These are phyloP conservation scores for Sinocyclocheilus maitianheensis DNA, from an alignment of 2,113 vertebrate species.

Conservation along the genomic window DNA sequence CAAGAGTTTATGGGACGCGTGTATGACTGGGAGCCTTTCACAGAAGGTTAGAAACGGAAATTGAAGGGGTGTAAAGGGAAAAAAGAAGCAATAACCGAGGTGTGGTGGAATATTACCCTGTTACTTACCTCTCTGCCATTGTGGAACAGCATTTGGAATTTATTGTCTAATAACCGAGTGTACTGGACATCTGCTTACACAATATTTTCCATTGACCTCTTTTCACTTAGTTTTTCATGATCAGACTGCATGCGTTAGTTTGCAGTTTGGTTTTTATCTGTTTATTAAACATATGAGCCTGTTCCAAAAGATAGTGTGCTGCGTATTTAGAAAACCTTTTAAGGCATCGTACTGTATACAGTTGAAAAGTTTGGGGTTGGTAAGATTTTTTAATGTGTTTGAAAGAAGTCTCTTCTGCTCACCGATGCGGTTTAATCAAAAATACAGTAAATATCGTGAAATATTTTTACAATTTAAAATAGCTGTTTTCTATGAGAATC, in stretches of 20 bases:
- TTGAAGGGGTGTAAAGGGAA: not conserved
- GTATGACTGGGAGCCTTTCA: conserved; percentile 92
- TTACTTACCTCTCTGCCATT: not conserved
- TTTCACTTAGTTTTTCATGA: not conserved
- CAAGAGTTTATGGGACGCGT: conserved; percentile 89
- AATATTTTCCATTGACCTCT: not conserved
- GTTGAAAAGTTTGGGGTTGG: not conserved
- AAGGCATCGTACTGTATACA: not conserved
- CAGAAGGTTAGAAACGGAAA: conserved; percentile 78
- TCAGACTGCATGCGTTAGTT: not conserved
- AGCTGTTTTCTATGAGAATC: not conserved
- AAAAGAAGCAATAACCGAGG: conserved; percentile 6
- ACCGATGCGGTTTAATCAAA: not conserved
- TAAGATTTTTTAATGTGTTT: too few species aligned
- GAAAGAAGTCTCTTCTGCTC: not conserved
- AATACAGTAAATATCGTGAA: not conserved
- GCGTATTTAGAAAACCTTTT: not conserved
- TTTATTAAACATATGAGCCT: not conserved
- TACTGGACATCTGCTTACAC: not conserved
- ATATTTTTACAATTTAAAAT: not conserved
- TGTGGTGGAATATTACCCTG: not conserved
- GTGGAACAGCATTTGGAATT: not conserved
- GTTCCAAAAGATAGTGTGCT: not conserved
- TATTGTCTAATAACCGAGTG: not conserved
- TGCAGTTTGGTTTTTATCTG: not conserved